These are phyloP conservation scores for Microplitis deprimator DNA, from an alignment of 2,888 invertebrate species.

Conservation along the genomic window DNA sequence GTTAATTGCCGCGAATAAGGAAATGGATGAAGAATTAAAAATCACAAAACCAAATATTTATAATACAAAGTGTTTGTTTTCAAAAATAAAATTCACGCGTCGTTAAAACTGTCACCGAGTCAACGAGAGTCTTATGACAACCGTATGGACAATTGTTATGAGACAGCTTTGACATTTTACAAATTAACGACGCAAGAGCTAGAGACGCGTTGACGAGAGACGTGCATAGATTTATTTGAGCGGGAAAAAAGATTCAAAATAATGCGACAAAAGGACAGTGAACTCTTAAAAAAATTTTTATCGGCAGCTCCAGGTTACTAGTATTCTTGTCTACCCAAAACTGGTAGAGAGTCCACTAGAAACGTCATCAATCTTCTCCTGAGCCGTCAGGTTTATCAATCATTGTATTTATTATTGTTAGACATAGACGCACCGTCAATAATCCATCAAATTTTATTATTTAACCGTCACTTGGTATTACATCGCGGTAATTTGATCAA, in stretches of 20 bases:
- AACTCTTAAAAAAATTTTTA: slow-evolving; percentile 45
- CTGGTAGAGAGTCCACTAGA: slow-evolving; percentile 31
- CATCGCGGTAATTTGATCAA: slow-evolving; percentile 49
- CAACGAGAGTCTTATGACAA: slow-evolving; percentile 9
- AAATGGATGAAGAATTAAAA: not conserved
- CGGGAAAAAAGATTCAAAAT: slow-evolving; percentile 39
- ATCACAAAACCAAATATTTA: not conserved
- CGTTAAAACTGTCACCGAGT: slow-evolving; percentile 8
- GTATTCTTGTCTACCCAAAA: slow-evolving; percentile 45
- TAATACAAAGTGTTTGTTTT: not conserved
- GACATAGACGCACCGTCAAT: not conserved
- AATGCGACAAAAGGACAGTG: slow-evolving; percentile 44
- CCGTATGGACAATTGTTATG: not conserved
- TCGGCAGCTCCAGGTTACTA: slow-evolving; percentile 49
- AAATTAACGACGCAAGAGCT: slow-evolving; percentile 52
- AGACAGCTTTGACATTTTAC: slow-evolving; percentile 49
- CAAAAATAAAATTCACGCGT: slow-evolving; percentile 6
- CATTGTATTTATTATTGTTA: not conserved
- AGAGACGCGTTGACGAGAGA: slow-evolving; percentile 39
- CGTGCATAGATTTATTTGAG: slow-evolving; percentile 44
- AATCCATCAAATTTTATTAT: slow-evolving; percentile 6
- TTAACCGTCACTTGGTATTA: too few relatives aligned
- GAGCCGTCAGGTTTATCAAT: slow-evolving; percentile 54
- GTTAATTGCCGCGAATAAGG: slow-evolving; percentile 6
- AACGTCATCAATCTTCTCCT: slow-evolving; percentile 46